Conservation (phyloP, 2,888 invertebrate species). For the Heteromyza rotundicornis region DNA sequence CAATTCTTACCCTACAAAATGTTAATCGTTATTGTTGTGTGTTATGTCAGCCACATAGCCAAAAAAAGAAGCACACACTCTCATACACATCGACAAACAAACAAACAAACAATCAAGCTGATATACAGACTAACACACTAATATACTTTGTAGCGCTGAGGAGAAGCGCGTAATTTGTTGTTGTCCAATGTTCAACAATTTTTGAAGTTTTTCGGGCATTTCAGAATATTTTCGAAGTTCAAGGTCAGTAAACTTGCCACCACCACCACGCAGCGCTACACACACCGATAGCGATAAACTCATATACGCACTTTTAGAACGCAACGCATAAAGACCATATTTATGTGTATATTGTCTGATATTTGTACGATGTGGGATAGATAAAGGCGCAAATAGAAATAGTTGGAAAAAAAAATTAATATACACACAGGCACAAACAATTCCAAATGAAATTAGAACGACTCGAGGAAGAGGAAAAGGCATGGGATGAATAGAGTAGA, state of each 20-base stretch:
- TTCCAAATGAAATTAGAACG: no score
- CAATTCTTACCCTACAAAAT: no score
- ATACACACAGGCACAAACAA: no score
- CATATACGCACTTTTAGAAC: background rate
- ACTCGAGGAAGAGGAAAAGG: no score
- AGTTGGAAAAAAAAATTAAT: no score
- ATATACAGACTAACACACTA: background rate
- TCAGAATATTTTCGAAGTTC: conserved; percentile 55
- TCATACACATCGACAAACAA: background rate
- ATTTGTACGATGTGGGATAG: no score
- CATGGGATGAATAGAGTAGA: no score
- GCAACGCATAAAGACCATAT: background rate
- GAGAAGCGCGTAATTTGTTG: background rate
- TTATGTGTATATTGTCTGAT: background rate
- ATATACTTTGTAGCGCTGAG: background rate
- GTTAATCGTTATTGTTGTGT: no score
- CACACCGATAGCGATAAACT: conserved; percentile 31
- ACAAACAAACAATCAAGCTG: background rate
- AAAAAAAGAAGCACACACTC: background rate
- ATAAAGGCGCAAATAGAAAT: no score
- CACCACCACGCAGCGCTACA: no score
- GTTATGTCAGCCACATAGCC: no score
- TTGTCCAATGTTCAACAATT: background rate
- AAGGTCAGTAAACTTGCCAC: conserved; percentile 61
- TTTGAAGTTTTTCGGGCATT: conserved; percentile 9